phyloP scores from a whole-genome alignment of 2,113 vertebrate genomes.

The Rhinolophus sinicus region DNA sequence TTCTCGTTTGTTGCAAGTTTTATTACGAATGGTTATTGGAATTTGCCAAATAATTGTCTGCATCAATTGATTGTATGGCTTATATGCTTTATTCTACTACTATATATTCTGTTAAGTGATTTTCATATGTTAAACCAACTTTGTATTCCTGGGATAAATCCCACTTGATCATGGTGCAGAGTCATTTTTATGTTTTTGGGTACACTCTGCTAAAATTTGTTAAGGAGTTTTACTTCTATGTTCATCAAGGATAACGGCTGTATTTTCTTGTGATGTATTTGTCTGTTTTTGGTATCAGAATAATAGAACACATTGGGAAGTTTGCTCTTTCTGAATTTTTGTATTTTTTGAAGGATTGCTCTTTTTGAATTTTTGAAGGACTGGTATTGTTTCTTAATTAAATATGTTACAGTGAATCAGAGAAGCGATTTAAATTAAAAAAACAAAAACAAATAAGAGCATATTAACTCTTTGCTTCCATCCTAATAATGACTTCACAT shows the following conservation, averaged over 20 bases:
- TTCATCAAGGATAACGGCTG: background rate
- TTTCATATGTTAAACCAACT: background rate
- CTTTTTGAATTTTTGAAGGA: background rate
- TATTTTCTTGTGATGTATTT: background rate
- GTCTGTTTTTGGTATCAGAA: background rate
- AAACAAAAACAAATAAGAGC: background rate
- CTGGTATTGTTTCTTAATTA: conserved; percentile 3
- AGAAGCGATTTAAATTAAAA: background rate
- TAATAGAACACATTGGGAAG: background rate
- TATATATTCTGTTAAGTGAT: background rate
- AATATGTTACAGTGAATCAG: background rate
- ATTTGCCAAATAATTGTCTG: background rate
- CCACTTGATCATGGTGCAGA: background rate
- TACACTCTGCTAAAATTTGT: background rate
- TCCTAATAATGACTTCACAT: background rate
- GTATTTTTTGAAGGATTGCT: background rate
- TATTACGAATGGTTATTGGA: background rate
- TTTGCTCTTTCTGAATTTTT: background rate
- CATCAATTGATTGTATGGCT: background rate
- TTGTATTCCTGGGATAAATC: background rate
- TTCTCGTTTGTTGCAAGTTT: background rate
- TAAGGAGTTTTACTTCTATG: background rate
- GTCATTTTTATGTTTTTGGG: background rate
- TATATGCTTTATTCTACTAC: background rate
- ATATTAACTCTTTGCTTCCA: background rate